phyloP scores from a whole-genome alignment of 1,140 invertebrate species.

The Nasonia vitripennis region DNA sequence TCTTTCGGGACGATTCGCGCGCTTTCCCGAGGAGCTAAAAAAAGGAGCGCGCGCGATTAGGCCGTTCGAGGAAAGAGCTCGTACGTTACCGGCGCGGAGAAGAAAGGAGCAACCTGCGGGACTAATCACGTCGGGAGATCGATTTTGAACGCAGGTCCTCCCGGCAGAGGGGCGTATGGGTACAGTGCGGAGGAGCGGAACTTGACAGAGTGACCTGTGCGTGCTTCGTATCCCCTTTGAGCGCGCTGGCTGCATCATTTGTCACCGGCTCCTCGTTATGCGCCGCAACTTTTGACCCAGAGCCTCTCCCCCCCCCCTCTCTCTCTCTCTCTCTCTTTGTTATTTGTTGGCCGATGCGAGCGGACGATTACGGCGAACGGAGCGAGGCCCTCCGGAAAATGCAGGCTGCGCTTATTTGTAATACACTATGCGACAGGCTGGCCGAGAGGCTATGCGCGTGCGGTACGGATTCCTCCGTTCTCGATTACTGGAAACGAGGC shows the following conservation, averaged over 20 bases:
- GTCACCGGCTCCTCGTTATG: slow-evolving; percentile 43
- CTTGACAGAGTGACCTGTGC: not conserved
- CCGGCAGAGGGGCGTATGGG: not conserved
- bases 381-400: not conserved
- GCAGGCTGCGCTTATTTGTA: too few species aligned
- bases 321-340: too few species aligned
- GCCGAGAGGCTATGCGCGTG: not conserved
- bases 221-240: not conserved
- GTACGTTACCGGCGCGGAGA: not conserved
- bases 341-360: not conserved
- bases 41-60: not conserved
- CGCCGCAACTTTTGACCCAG: slow-evolving; percentile 30
- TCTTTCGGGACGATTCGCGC: slow-evolving; percentile 1
- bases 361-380: slow-evolving; percentile 3
- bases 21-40: not conserved
- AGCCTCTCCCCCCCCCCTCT: too few species aligned
- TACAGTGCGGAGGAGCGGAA: not conserved
- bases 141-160: slow-evolving; percentile 32
- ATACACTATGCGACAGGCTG: too few species aligned
- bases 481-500: slow-evolving; percentile 49
- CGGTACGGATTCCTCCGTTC: slow-evolving; percentile 51
- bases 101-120: slow-evolving; percentile 20
- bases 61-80: too few species aligned
- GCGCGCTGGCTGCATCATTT: slow-evolving; percentile 30
- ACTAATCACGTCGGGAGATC: slow-evolving; percentile 47